Base-by-base conservation (phyloP, 1,140 invertebrate genomes). In the Antheraea pernyi region DNA sequence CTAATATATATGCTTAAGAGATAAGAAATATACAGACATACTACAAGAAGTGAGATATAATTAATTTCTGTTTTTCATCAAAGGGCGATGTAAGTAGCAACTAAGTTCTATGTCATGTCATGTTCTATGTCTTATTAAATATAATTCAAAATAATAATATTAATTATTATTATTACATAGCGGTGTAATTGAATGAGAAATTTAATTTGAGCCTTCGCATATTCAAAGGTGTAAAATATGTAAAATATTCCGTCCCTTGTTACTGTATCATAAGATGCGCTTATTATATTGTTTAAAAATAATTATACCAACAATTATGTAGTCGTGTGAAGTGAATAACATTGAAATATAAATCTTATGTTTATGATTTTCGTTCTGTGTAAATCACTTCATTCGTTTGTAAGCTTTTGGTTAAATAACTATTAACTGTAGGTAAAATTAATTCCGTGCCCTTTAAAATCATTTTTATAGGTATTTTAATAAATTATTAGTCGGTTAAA, bases 141-240 rank as follows among this genome's bases (percentile, higher is more conserved):
- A 30, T 30, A 30, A 30, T 30, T 2, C 4, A 30, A 2, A 30
- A 30, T 30, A 30, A 2, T 4, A 30, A 30, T 30, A 30, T 30
- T 30, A 30, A 30, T 30, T 2, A 2, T 30, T 2, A 30, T 42
- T 16, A n/a, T 53, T 53, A 53, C 46, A 6, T 13, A 16, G 2
- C 46, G 46, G 46, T 53, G 46, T 53, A n/a, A 53, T 13, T 16
- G 1, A 53, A 13, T 53, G 46, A 53, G 13, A 53, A 53, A 18
- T n/a, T 3, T 37, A 76, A 77, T 67, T 68, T 69, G 70, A 76
- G 71, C 80, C 81, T 83, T 83, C 77, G 79, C 70, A 84, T 82
- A 79, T 70, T 80, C 75, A 62, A 68, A 80, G 76, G 80, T 84
- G 81, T 77, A 83, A 86, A 82, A 76, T 79, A 80, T 77, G 72